These are phyloP conservation scores for Samia ricini DNA, from an alignment of 1,140 invertebrate species.

Conservation along the genomic window DNA sequence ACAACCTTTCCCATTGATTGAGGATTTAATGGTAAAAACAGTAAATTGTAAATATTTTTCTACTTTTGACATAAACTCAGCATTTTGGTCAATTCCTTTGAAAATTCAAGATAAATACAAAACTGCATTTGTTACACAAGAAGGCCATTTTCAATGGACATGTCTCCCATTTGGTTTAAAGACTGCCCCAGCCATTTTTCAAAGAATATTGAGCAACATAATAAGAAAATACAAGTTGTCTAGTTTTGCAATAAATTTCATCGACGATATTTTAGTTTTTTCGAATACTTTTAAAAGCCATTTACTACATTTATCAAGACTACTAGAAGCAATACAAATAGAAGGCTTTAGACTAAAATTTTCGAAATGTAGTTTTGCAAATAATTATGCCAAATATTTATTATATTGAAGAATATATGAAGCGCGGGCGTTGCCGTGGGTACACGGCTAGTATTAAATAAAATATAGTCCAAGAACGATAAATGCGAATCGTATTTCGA, in stretches of 20 bases:
- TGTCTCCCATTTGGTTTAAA: too few relatives aligned
- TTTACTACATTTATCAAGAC: constrained; percentile 20
- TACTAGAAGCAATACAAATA: constrained; percentile 19
- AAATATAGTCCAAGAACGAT: too few relatives aligned
- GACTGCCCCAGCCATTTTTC: too few relatives aligned
- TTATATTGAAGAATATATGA: too few relatives aligned
- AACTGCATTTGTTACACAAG: constrained; percentile 17
- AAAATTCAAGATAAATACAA: constrained; percentile 16
- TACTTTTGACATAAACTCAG: constrained; percentile 20
- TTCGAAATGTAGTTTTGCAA: constrained; percentile 47
- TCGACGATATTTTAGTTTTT: constrained; percentile 20
- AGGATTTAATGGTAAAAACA: constrained; percentile 19
- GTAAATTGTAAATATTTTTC: constrained; percentile 18
- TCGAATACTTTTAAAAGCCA: constrained; percentile 15
- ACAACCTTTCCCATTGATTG: too few relatives aligned
- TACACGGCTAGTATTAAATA: too few relatives aligned
- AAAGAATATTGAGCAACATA: constrained; percentile 21
- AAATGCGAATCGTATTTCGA: too few relatives aligned
- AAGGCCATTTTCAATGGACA: too few relatives aligned
- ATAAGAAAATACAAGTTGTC: constrained; percentile 19
- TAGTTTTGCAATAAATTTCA: constrained; percentile 16
- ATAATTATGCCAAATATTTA: constrained; percentile 41
- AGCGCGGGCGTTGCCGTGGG: too few relatives aligned
- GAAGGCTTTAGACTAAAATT: constrained; percentile 52
- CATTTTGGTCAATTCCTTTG: constrained; percentile 17